Evolutionary conservation across 2,888 invertebrate genomes (phyloP).

Genomic region (Epistrophe grossulariae): DNA sequence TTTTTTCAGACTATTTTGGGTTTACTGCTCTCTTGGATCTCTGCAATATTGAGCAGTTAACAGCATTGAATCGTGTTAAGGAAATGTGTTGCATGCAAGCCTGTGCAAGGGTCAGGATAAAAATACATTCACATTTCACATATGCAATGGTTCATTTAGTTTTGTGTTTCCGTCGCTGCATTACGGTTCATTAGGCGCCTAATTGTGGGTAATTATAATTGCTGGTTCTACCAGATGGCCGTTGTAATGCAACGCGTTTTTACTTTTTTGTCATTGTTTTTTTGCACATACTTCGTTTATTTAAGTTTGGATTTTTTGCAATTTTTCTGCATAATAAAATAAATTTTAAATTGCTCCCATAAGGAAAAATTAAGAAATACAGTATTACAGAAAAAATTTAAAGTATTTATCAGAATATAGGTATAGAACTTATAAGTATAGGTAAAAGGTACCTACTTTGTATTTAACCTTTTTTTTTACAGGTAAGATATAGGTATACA

Average conservation of each 20-base stretch:
- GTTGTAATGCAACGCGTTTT: slow-evolving; percentile 39
- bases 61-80: background rate
- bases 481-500: no score
- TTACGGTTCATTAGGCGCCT: slow-evolving; percentile 68
- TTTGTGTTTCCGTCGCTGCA: slow-evolving; percentile 50
- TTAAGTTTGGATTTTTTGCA: slow-evolving; percentile 38
- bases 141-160: slow-evolving; percentile 35
- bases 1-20: background rate
- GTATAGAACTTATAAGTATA: no score
- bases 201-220: slow-evolving; percentile 70
- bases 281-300: slow-evolving; percentile 30
- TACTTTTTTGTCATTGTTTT: slow-evolving; percentile 4
- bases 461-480: no score
- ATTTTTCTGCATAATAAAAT: slow-evolving; percentile 47
- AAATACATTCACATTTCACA: slow-evolving; percentile 12
- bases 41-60: background rate
- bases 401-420: no score
- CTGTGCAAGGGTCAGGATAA: slow-evolving; percentile 6
- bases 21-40: background rate
- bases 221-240: slow-evolving; percentile 56
- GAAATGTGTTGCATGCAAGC: slow-evolving; percentile 4
- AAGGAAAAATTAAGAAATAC: background rate
- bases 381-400: background rate
- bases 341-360: slow-evolving; percentile 51
- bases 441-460: no score